phyloP scores from a whole-genome alignment of 2,113 vertebrate species.

The Mola mola region DNA sequence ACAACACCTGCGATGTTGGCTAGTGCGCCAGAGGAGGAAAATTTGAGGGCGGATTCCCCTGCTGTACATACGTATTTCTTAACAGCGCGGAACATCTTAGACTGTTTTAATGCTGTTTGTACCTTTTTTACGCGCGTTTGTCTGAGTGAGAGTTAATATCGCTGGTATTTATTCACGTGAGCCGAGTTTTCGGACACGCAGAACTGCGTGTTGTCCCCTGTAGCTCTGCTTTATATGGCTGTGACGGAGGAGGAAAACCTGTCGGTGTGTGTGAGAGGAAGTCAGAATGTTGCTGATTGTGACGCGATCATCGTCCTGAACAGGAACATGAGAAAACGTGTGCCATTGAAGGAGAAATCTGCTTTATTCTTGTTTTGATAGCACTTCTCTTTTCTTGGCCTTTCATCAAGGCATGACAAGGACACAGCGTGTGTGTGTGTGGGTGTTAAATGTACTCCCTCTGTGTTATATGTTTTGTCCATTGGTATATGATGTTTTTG shows the following conservation, averaged over 20 bases:
- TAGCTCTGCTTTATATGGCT: constrained; percentile 35
- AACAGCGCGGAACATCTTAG: no score
- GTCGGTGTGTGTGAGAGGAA: neutral
- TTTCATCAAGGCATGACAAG: constrained; percentile 5
- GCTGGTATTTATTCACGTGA: constrained; percentile 43
- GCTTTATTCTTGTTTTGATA: constrained; percentile 23
- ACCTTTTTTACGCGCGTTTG: constrained; percentile 9
- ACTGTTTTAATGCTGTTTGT: neutral
- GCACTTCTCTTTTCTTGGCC: constrained; percentile 34
- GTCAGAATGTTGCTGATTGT: neutral
- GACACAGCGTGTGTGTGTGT: constrained; percentile 18
- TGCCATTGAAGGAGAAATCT: constrained; percentile 32
- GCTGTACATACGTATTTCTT: constrained; percentile 11
- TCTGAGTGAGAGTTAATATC: constrained; percentile 5
- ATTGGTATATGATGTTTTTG: constrained; percentile 67
- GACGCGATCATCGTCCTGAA: constrained; percentile 18
- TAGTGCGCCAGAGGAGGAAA: neutral
- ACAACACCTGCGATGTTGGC: constrained; percentile 7
- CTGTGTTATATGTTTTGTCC: constrained; percentile 25
- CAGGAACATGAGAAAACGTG: constrained; percentile 28
- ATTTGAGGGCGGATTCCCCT: no score
- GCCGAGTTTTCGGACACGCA: constrained; percentile 26
- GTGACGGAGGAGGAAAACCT: constrained; percentile 19
- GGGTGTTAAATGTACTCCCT: constrained; percentile 15
- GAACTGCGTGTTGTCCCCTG: constrained; percentile 3